phyloP scores from a whole-genome alignment of 2,113 vertebrate species.

The Scatophagus argus region DNA sequence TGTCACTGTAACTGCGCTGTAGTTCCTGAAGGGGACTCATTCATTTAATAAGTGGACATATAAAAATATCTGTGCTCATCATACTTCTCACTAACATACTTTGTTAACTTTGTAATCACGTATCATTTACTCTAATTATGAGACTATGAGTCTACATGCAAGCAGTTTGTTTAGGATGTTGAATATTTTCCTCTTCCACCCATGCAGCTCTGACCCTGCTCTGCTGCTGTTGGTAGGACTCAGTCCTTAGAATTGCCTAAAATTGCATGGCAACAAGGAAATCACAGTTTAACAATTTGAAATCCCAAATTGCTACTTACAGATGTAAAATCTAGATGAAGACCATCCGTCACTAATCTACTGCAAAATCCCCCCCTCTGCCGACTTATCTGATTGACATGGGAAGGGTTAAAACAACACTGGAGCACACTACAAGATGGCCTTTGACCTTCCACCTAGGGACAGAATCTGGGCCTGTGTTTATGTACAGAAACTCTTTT shows the following conservation, averaged over 20 bases:
- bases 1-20: background rate
- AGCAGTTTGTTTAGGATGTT: too few relatives aligned
- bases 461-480: slow-evolving; percentile 60
- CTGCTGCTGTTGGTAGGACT: slow-evolving; percentile 43
- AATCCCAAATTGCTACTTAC: slow-evolving; percentile 55
- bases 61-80: too few relatives aligned
- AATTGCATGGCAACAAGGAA: slow-evolving; percentile 51
- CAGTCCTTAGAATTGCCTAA: slow-evolving; percentile 25
- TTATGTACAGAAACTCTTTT: slow-evolving; percentile 65
- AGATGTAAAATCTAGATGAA: slow-evolving; percentile 42
- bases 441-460: slow-evolving; percentile 63
- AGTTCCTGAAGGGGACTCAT: too few relatives aligned
- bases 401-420: slow-evolving; percentile 57
- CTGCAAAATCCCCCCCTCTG: background rate
- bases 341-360: slow-evolving; percentile 37
- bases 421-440: slow-evolving; percentile 19
- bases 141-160: too few relatives aligned
- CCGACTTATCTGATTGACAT: slow-evolving; percentile 40
- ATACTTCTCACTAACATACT: too few relatives aligned
- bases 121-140: too few relatives aligned
- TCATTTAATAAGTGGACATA: too few relatives aligned
- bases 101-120: too few relatives aligned
- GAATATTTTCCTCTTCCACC: slow-evolving; percentile 5
- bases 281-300: slow-evolving; percentile 51
- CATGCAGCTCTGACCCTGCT: background rate